Base-by-base conservation (phyloP, 2,797 vertebrate species). In the Catamblyrhynchus diadema region DNA sequence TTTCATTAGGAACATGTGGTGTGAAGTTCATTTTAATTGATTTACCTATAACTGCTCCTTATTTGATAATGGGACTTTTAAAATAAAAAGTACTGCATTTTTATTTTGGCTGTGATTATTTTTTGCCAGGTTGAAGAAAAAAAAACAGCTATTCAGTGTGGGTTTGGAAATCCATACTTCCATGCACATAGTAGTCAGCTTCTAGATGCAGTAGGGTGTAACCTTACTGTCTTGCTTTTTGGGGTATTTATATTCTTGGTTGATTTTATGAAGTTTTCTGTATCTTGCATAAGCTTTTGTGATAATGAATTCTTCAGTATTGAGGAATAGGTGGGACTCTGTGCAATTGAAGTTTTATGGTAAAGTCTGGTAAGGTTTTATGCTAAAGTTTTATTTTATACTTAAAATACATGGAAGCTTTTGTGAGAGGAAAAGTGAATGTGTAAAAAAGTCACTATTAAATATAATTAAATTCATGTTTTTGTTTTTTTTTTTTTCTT, bases 141-240 rank as follows among this genome's bases (percentile, higher is more conserved):
- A 86, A 83, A 65, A 0, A 0, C 30, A 32, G 3, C 9, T 62
- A 13, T 62, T 81, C 41, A 81, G 24, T 1, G 0, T 59, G 27
- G 8, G 9, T 85, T 94, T 11, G 12, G 57, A 81, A 74, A 15
- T 81, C n/a, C 39, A 10, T 59, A 41, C 17, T 69, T 54, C 47
- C 25, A 9, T 86, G n/a, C 25, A 44, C 13, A 13, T 59, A 11
- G 30, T 44, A 42, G 66, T 59, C 27, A 59, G 28, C 48, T 84
- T 59, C 17, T 66, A 70, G 28, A 61, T 75, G 16, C 18, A 69
- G 24, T 41, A 41, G 81, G 9, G 5, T 72, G 14, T 57, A 66
- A 23, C 11, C 32, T 53, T 77, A 25, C 14, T 62, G 16, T 57
- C 59, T 45, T 64, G 23, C 23, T 50, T 89, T 87, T 83, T 28